Conservation (phyloP, 2,888 invertebrate species). For the Antheraea yamamai region DNA sequence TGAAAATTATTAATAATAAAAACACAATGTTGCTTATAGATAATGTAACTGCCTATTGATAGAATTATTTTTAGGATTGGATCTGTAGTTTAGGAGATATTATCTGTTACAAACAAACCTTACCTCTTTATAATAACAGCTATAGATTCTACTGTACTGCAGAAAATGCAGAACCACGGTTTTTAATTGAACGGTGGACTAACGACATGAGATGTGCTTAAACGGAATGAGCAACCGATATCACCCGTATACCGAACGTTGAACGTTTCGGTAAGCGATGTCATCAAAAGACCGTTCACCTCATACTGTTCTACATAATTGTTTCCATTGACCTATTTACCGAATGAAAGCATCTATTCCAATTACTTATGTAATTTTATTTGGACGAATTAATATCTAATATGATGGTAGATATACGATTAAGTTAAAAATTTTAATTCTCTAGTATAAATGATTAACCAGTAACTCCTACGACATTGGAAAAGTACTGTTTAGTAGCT, state of each 20-base stretch:
- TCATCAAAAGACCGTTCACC: constrained; percentile 29
- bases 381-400: background rate
- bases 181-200: background rate
- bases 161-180: background rate
- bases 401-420: background rate
- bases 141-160: background rate
- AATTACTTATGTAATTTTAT: background rate
- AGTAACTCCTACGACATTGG: no score
- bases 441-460: background rate
- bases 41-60: no score
- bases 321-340: constrained; percentile 20
- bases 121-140: no score
- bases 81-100: no score
- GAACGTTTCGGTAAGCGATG: constrained; percentile 24
- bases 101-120: no score
- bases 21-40: no score
- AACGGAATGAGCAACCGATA: constrained; percentile 19
- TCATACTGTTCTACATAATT: constrained; percentile 24
- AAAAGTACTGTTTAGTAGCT: no score
- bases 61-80: no score
- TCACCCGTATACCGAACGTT: constrained; percentile 25
- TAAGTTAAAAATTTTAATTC: background rate
- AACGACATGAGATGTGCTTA: constrained; percentile 7
- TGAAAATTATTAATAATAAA: no score
- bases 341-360: background rate